Base-by-base conservation (phyloP, 23 tunicate species). In the Botrylloides violaceus region DNA sequence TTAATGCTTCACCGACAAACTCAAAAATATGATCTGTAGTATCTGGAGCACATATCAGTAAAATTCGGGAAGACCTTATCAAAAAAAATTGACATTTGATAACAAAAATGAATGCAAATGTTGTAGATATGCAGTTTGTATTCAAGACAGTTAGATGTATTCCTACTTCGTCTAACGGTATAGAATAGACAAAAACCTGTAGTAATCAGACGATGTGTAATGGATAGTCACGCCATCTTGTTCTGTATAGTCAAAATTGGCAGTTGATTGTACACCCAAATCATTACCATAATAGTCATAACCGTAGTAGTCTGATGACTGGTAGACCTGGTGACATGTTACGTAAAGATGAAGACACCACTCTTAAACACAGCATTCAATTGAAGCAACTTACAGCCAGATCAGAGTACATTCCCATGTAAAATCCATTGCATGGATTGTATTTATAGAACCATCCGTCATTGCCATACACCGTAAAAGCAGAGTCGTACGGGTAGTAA, bases 391-490 rank as follows among this genome's bases (percentile, higher is more conserved):
- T 75, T 61, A 86, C 94, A 48, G 94, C 94, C 4, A 86, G 79
- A 34, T 80, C 78, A 25, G 56, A 30, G 36, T 37, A 86, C 15
- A 65, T 28, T 2, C 23, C 66, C 3, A 73, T 53, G 53, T 34
- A 34, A 61, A 72, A 86, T 3, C 81, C 80, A 31, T 75, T 34
- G 70, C 94, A 86, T 19, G 94, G 94, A 58, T 86, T 86, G 81
- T 86, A 86, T 27, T 58, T n/a, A 61, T 86, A 86, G 0, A 18
- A 29, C 73, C 75, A 80, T 15, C 66, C 76, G 56, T 38, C 78
- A 2, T 59, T 53, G 6, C 24, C 75, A 2, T 49, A 1, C 4
- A 32, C 36, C 6, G 36, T 58, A 53, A 29, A 39, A 50, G 78
- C 81, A n/a, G 36, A 29, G 30, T 64, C 70, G 70, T 64, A 64